Percentiles rank a stretch among this genome's conserved stretches.
phyloP scores from a whole-genome alignment of 64 coral and sea anemone species.

The Stichodactyla mertensii region DNA sequence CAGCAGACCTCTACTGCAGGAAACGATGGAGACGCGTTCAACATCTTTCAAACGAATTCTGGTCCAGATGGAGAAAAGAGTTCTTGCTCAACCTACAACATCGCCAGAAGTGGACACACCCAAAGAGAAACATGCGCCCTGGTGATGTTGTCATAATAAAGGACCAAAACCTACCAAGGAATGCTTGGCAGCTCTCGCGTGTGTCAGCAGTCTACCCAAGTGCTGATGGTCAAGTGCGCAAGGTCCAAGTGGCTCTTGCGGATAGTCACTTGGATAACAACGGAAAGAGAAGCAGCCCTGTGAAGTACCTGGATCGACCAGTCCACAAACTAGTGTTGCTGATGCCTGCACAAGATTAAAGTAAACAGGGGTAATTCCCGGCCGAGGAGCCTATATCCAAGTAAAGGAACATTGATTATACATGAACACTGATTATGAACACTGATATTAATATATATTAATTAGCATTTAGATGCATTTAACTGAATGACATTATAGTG shows the following conservation, averaged over 20 bases:
- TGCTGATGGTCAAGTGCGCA: conserved; percentile 36
- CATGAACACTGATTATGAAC: not conserved
- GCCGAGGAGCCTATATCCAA: conserved; percentile 19
- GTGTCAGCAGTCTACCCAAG: conserved; percentile 38
- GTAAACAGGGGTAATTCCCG: conserved; percentile 30
- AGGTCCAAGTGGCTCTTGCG: conserved; percentile 38
- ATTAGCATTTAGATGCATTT: not conserved
- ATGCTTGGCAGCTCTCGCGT: conserved; percentile 7
- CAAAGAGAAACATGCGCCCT: conserved; percentile 15
- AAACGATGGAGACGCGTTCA: conserved; percentile 39
- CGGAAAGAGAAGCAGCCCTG: conserved; percentile 2
- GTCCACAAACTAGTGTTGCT: no score
- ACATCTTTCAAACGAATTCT: conserved; percentile 20
- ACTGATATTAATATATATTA: not conserved
- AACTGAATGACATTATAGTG: conserved; percentile 15
- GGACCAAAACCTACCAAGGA: not conserved
- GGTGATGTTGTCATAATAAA: conserved; percentile 30
- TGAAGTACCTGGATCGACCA: conserved; percentile 23
- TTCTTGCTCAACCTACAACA: conserved; percentile 26
- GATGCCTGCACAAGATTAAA: not conserved
- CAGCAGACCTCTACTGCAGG: conserved; percentile 23
- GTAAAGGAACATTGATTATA: no score
- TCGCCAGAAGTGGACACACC: conserved; percentile 35
- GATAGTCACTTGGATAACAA: conserved; percentile 35
- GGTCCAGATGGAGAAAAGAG: conserved; percentile 28